Evolutionary conservation across 2,888 invertebrate genomes (phyloP).

Genomic region (Ornithoptera alexandrae): DNA sequence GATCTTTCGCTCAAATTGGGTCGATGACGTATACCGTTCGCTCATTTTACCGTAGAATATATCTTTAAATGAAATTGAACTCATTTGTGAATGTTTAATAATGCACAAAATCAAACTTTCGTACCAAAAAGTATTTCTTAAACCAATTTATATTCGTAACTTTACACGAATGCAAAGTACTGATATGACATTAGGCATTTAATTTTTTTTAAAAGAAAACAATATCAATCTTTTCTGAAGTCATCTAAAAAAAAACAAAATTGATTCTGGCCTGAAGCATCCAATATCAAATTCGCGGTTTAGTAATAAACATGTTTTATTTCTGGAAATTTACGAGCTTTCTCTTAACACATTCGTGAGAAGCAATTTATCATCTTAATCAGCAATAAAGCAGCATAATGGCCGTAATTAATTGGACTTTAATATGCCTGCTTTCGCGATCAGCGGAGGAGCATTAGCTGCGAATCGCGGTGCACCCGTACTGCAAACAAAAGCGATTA

Average conservation of each 20-base stretch:
- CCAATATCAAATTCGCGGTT: neutral
- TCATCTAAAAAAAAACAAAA: neutral
- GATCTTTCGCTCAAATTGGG: conserved; percentile 42
- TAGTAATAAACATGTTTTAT: neutral
- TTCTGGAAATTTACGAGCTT: conserved; percentile 1
- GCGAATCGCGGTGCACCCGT: neutral
- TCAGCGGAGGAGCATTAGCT: conserved; percentile 7
- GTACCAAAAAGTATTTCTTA: neutral
- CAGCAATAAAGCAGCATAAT: conserved; percentile 6
- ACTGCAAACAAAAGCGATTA: conserved; percentile 20
- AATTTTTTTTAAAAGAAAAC: too few relatives aligned
- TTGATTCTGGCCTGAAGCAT: neutral
- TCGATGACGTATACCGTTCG: conserved; percentile 32
- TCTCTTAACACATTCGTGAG: conserved; percentile 5
- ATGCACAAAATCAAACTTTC: neutral
- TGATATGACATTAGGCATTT: too few relatives aligned
- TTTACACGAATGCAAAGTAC: neutral
- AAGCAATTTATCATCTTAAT: conserved; percentile 8
- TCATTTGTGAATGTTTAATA: conserved; percentile 1
- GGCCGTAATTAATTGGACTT: conserved; percentile 6
- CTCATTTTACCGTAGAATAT: neutral
- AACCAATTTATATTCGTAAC: neutral
- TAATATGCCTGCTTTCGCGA: neutral
- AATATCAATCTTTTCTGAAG: neutral
- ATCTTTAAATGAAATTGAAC: neutral